These are phyloP conservation scores for Solea solea DNA, from an alignment of 2,113 vertebrate species.

Conservation along the genomic window DNA sequence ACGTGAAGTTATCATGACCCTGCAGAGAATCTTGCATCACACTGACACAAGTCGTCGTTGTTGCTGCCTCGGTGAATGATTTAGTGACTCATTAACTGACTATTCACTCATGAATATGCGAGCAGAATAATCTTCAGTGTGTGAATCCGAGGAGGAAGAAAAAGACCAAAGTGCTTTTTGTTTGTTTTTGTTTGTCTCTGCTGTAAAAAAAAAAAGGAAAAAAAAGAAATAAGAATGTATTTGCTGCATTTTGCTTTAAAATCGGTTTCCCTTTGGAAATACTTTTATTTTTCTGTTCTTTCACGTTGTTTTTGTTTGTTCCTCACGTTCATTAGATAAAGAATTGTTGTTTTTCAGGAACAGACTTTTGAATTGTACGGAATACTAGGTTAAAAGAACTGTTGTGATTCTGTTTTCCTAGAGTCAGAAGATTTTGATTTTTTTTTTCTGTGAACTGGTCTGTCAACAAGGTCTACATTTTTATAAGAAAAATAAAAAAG, in stretches of 20 bases:
- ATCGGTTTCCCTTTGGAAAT: slow-evolving; percentile 57
- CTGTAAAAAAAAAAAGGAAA: slow-evolving; percentile 59
- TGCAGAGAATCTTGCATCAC: not conserved
- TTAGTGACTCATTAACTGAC: slow-evolving; percentile 27
- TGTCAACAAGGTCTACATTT: slow-evolving; percentile 69
- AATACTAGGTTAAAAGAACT: slow-evolving; percentile 40
- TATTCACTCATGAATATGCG: slow-evolving; percentile 21
- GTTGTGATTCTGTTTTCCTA: slow-evolving; percentile 62
- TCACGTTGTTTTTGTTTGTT: slow-evolving; percentile 39
- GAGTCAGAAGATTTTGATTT: slow-evolving; percentile 64
- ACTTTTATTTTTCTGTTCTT: slow-evolving; percentile 48
- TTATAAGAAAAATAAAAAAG: slow-evolving; percentile 66
- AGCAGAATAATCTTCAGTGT: slow-evolving; percentile 77
- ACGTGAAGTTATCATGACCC: slow-evolving; percentile 25
- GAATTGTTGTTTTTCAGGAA: slow-evolving; percentile 55
- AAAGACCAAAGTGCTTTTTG: slow-evolving; percentile 93
- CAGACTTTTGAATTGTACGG: slow-evolving; percentile 43
- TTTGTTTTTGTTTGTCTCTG: slow-evolving; percentile 68
- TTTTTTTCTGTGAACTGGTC: slow-evolving; percentile 61
- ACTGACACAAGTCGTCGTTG: slow-evolving; percentile 45
- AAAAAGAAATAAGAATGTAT: slow-evolving; percentile 80
- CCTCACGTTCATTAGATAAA: slow-evolving; percentile 25
- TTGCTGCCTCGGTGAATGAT: slow-evolving; percentile 55
- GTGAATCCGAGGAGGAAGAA: slow-evolving; percentile 84
- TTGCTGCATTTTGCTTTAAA: slow-evolving; percentile 76